phyloP scores from a whole-genome alignment of 2,113 vertebrate species.

The Nycticorax nycticorax region DNA sequence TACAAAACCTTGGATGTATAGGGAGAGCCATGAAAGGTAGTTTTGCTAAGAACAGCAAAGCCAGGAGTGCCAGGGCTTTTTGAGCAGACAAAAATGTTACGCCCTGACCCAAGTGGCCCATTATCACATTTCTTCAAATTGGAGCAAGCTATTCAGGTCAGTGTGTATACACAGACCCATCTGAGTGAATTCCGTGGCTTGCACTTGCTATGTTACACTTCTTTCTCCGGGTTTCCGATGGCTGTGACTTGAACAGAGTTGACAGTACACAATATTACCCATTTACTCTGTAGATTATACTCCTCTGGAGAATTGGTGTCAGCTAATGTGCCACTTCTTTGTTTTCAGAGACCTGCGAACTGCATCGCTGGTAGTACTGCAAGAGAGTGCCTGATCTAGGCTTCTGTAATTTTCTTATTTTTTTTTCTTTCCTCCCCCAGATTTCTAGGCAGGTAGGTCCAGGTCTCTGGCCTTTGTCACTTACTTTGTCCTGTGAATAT shows the following conservation, averaged over 20 bases:
- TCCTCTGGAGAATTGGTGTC: neutral
- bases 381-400: neutral
- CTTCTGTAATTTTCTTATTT: neutral
- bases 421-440: neutral
- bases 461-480: neutral
- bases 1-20: neutral
- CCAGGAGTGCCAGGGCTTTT: neutral
- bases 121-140: constrained; percentile 2
- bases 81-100: neutral
- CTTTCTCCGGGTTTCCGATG: neutral
- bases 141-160: neutral
- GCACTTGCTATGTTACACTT: neutral
- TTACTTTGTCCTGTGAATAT: neutral
- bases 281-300: constrained; percentile 21
- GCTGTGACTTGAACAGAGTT: constrained; percentile 10
- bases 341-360: neutral
- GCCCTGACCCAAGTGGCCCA: neutral
- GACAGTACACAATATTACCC: constrained; percentile 14
- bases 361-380: neutral
- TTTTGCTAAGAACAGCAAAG: neutral
- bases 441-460: neutral
- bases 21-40: neutral
- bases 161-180: neutral
- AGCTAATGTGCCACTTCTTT: neutral
- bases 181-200: neutral